These are phyloP conservation scores for Cuculus canorus DNA, from an alignment of 2,797 vertebrate species.

Conservation along the genomic window DNA sequence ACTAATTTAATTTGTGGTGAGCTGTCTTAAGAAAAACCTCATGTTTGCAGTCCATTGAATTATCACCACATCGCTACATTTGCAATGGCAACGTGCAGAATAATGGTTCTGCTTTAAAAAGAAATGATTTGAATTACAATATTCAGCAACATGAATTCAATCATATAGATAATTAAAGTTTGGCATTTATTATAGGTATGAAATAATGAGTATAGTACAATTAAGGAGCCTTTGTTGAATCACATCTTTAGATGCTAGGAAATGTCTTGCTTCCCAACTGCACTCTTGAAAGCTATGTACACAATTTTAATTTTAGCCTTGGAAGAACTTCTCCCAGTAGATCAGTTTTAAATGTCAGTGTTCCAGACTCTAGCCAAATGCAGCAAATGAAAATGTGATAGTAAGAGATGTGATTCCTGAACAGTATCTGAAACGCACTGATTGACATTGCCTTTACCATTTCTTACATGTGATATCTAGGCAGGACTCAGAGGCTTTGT, in stretches of 20 bases:
- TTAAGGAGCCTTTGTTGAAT: conserved; percentile 31
- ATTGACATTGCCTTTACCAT: conserved; percentile 20
- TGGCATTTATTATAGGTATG: neutral
- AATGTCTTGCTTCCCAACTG: neutral
- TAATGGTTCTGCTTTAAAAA: neutral
- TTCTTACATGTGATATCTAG: neutral
- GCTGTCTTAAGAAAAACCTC: neutral
- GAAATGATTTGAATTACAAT: neutral
- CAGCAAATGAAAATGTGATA: conserved; percentile 53
- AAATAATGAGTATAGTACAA: conserved; percentile 12
- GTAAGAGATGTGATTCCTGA: neutral
- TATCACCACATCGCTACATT: neutral
- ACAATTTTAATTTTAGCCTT: conserved; percentile 49
- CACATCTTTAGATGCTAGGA: conserved; percentile 32
- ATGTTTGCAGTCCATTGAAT: neutral
- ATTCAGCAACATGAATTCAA: conserved; percentile 30
- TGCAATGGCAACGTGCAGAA: neutral
- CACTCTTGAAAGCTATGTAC: neutral
- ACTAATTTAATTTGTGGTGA: neutral
- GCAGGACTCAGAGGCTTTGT: neutral
- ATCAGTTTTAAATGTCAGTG: conserved; percentile 64
- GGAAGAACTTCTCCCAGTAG: conserved; percentile 44
- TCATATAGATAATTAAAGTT: conserved; percentile 22
- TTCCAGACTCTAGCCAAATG: conserved; percentile 42
- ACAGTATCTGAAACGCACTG: conserved; percentile 51